Percentiles rank a stretch among this genome's conserved stretches.
Conservation (phyloP, 1,140 invertebrate species). For the Camponotus vicinus region DNA sequence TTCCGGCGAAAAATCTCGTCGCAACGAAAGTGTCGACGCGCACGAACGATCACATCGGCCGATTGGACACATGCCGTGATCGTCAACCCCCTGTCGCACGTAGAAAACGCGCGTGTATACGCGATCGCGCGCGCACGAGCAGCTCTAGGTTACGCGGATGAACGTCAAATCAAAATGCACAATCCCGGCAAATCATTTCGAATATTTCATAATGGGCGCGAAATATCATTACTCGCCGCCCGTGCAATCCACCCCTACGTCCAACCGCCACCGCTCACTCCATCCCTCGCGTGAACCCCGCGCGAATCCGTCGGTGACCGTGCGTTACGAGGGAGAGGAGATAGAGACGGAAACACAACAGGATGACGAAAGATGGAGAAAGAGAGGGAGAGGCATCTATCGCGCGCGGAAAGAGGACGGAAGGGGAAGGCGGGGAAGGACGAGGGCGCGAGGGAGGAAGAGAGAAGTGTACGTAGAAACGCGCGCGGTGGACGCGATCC, state of each 20-base stretch:
- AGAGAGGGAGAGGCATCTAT: conserved; percentile 35
- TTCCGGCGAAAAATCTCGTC: conserved; percentile 30
- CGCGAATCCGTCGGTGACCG: conserved; percentile 72
- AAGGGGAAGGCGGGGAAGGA: conserved; percentile 28
- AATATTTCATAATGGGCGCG: conserved; percentile 85
- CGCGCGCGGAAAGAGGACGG: conserved; percentile 41
- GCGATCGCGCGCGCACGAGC: conserved; percentile 45
- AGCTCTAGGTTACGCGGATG: conserved; percentile 74
- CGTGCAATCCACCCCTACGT: conserved; percentile 67
- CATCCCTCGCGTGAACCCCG: conserved; percentile 42
- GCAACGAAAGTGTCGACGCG: conserved; percentile 45
- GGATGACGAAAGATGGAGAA: not conserved
- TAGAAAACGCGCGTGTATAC: conserved; percentile 8
- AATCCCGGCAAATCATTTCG: conserved; percentile 84
- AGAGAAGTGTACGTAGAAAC: conserved; percentile 47
- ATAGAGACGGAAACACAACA: conserved; percentile 29
- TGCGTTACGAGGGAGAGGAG: conserved; percentile 64
- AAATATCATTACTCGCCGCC: conserved; percentile 83
- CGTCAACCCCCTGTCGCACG: conserved; percentile 26
- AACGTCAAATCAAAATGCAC: conserved; percentile 84
- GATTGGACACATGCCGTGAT: conserved; percentile 47
- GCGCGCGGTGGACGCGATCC: conserved; percentile 46
- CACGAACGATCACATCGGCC: conserved; percentile 39
- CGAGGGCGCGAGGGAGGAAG: conserved; percentile 50
- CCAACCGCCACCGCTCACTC: conserved; percentile 21